Percentiles rank a stretch among this genome's conserved stretches.
These are phyloP conservation scores for Operophtera brumata DNA, from an alignment of 2,888 invertebrate genomes.

Conservation along the genomic window DNA sequence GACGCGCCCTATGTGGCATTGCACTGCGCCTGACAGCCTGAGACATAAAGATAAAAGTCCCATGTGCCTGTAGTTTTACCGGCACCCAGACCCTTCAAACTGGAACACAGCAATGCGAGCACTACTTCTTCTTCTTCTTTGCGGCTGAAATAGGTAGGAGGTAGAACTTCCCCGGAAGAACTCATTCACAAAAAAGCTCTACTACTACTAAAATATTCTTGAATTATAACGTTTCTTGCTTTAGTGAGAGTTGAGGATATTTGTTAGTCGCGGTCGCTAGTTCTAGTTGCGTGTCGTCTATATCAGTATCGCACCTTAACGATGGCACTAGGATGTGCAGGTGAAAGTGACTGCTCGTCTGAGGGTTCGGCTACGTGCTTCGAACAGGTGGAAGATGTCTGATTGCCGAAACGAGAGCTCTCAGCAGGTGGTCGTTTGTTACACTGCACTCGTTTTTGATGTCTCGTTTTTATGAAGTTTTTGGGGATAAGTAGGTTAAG, in stretches of 20 bases:
- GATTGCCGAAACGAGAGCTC: slow-evolving; percentile 19
- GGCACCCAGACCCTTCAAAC: too few species aligned
- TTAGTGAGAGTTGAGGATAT: too few species aligned
- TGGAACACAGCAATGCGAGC: too few species aligned
- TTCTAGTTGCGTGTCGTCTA: neutral
- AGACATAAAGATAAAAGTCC: too few species aligned
- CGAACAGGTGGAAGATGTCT: slow-evolving; percentile 23
- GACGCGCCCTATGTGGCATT: too few species aligned
- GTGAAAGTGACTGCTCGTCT: slow-evolving; percentile 31
- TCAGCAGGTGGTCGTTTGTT: slow-evolving; percentile 17
- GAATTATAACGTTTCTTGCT: too few species aligned
- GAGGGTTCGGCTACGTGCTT: slow-evolving; percentile 17
- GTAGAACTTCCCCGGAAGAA: too few species aligned
- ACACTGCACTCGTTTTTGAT: slow-evolving; percentile 5
- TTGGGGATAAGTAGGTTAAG: slow-evolving; percentile 5
- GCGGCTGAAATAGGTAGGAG: too few species aligned
- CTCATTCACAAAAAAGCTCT: too few species aligned
- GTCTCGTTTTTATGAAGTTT: neutral
- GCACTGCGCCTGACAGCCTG: too few species aligned
- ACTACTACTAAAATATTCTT: neutral
- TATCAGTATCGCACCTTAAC: slow-evolving; percentile 5
- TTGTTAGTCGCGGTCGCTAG: neutral
- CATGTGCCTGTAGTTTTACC: too few species aligned
- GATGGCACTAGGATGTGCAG: slow-evolving; percentile 29
- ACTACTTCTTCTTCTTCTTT: too few species aligned